A percentile compares a stretch with the other conserved stretches of the same genome.
Conservation (phyloP, 1,140 invertebrate genomes). For the Drosophila kurseongensis region DNA sequence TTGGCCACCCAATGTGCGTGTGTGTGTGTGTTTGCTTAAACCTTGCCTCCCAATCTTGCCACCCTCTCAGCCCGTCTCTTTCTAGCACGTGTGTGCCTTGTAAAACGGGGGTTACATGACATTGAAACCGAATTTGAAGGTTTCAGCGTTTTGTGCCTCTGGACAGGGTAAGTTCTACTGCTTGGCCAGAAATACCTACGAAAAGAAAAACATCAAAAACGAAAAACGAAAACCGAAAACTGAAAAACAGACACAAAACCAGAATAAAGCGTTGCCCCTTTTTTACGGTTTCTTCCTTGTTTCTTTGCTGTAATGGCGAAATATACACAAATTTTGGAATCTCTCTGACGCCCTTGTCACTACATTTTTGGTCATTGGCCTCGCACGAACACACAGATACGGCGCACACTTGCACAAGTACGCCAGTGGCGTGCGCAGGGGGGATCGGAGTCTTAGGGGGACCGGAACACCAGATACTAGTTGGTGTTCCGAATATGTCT, state of each 20-base stretch:
- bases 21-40: background rate
- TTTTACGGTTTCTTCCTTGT: slow-evolving; percentile 19
- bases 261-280: slow-evolving; percentile 33
- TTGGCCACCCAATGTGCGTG: slow-evolving; percentile 21
- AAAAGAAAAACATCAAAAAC: background rate
- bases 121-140: slow-evolving; percentile 83
- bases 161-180: slow-evolving; percentile 30
- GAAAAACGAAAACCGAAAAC: background rate
- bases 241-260: slow-evolving; percentile 12
- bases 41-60: slow-evolving; percentile 6
- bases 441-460: background rate
- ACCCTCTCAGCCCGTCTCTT: slow-evolving; percentile 6
- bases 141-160: slow-evolving; percentile 53
- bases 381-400: slow-evolving; percentile 29
- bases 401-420: slow-evolving; percentile 4
- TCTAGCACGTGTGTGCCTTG: slow-evolving; percentile 28
- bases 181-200: slow-evolving; percentile 12
- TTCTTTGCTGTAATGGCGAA: slow-evolving; percentile 34
- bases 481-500: background rate
- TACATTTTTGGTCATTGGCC: slow-evolving; percentile 64
- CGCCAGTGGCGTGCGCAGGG: background rate
- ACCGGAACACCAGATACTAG: background rate
- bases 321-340: slow-evolving; percentile 44
- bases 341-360: slow-evolving; percentile 71
- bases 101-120: slow-evolving; percentile 82